Evolutionary conservation across 2,797 vertebrate genomes (phyloP).

Genomic region (Phylloscopus collybita): DNA sequence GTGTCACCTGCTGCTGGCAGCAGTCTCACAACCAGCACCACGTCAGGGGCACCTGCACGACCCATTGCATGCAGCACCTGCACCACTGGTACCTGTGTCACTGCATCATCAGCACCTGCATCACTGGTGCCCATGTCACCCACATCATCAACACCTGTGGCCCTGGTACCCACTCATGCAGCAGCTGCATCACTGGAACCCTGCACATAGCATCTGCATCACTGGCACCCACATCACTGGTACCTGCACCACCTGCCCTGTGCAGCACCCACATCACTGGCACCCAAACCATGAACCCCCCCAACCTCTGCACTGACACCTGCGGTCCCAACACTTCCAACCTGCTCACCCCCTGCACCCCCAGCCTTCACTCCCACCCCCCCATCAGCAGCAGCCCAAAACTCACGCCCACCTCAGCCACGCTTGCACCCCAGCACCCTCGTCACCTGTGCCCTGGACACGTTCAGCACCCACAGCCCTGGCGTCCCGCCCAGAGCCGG

Average conservation of each 20-base stretch:
- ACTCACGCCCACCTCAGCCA: background rate
- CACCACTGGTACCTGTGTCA: background rate
- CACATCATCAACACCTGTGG: background rate
- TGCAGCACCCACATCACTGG: background rate
- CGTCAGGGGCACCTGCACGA: background rate
- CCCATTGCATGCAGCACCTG: background rate
- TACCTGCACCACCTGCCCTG: background rate
- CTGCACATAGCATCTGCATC: background rate
- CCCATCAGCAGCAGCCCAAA: background rate
- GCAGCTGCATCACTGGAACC: background rate
- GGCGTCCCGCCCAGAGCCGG: background rate
- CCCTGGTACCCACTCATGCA: background rate
- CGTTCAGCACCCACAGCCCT: background rate
- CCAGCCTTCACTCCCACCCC: background rate
- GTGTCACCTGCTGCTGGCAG: background rate
- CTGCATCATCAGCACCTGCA: background rate
- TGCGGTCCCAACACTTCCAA: background rate
- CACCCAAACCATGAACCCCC: background rate
- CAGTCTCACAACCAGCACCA: background rate
- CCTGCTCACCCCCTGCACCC: background rate
- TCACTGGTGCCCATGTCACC: background rate
- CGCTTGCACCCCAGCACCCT: background rate
- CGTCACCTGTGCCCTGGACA: background rate
- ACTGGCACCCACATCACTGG: background rate
- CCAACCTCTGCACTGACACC: background rate